A percentile compares a stretch with the other conserved stretches of the same genome.
Conservation (phyloP, 2,888 invertebrate genomes). For the Tiliacea aurago region DNA sequence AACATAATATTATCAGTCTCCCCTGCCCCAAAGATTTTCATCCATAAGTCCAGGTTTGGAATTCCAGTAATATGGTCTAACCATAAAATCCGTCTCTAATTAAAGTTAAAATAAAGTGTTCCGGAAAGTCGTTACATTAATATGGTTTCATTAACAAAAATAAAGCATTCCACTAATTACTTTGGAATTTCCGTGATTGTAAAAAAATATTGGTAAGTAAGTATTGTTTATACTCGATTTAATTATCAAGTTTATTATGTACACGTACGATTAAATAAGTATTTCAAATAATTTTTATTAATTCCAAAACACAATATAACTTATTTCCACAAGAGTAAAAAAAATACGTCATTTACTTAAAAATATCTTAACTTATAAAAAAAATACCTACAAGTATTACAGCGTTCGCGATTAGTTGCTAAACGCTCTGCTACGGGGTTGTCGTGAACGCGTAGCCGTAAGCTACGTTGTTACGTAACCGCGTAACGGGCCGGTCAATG, state of each 20-base stretch:
- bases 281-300: background rate
- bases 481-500: conserved; percentile 88
- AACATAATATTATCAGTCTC: background rate
- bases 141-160: conserved; percentile 48
- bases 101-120: conserved; percentile 32
- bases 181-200: conserved; percentile 28
- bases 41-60: background rate
- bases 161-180: conserved; percentile 40
- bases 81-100: background rate
- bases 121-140: conserved; percentile 45
- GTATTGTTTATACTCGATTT: background rate
- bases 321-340: background rate
- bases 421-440: conserved; percentile 70
- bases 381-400: background rate
- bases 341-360: background rate
- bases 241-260: too few species aligned
- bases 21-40: background rate
- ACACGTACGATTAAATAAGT: background rate
- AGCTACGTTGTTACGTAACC: conserved; percentile 89
- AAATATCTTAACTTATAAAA: too few species aligned
- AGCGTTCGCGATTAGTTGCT: conserved; percentile 62
- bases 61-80: background rate
- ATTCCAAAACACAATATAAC: background rate
- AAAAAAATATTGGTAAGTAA: conserved; percentile 34
- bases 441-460: conserved; percentile 81